These are phyloP conservation scores for Tromatobia lineatoria DNA, from an alignment of 2,888 invertebrate genomes.

Conservation along the genomic window DNA sequence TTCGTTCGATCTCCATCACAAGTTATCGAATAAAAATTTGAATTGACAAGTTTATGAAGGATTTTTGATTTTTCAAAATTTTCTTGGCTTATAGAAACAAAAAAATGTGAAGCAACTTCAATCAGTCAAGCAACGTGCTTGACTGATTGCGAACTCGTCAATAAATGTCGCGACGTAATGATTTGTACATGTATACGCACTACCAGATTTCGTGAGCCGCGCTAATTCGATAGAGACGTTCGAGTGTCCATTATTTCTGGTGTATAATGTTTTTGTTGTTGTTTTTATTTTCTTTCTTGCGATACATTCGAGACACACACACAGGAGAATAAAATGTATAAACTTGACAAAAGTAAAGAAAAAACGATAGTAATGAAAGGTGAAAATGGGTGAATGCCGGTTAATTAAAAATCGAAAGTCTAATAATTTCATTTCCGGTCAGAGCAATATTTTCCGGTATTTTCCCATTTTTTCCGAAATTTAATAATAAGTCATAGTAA, in stretches of 20 bases:
- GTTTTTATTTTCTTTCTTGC: conserved; percentile 49
- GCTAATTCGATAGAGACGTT: conserved; percentile 16
- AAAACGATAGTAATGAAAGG: conserved; percentile 35
- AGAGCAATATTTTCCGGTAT: too few relatives aligned
- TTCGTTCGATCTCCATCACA: too few relatives aligned
- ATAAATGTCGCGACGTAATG: conserved; percentile 17
- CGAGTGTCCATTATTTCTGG: conserved; percentile 22
- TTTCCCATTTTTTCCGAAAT: not conserved
- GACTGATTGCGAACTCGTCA: not conserved
- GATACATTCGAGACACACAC: conserved; percentile 65
- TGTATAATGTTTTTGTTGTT: conserved; percentile 16
- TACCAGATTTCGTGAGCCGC: conserved; percentile 5
- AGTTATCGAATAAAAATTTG: too few relatives aligned
- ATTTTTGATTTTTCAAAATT: not conserved
- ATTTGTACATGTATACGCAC: conserved; percentile 36
- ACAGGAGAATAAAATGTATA: conserved; percentile 58
- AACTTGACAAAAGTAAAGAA: conserved; percentile 51
- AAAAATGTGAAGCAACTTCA: too few relatives aligned
- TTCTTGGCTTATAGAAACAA: not conserved
- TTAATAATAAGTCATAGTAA: conserved; percentile 60
- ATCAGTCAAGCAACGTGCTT: too few relatives aligned
- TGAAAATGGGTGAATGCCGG: conserved; percentile 41
- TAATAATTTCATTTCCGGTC: too few relatives aligned
- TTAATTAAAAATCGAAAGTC: too few relatives aligned
- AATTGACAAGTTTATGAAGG: too few relatives aligned